A percentile compares a stretch with the other conserved stretches of the same genome.
Evolutionary conservation across 30 jellyfish, hydroid and myxozoan genomes (phyloP).

Genomic region (Chironex yamaguchii): DNA sequence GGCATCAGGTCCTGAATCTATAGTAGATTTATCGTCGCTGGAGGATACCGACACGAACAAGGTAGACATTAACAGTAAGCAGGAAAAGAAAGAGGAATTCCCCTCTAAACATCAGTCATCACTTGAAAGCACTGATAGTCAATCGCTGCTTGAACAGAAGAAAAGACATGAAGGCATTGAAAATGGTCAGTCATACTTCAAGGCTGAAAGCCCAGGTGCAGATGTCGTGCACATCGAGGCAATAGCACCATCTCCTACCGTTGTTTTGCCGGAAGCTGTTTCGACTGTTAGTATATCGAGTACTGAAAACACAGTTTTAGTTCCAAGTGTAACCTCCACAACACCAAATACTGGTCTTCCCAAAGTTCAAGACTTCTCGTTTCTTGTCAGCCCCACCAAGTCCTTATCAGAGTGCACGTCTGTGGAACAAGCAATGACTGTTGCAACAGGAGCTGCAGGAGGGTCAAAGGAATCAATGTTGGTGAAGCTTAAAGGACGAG

Average conservation of each 20-base stretch:
- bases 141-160: not conserved
- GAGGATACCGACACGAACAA: no score
- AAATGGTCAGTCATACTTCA: not conserved
- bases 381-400: not conserved
- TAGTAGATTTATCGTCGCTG: no score
- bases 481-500: slow-evolving; percentile 83
- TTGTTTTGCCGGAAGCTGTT: no score
- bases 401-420: not conserved
- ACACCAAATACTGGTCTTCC: not conserved
- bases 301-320: not conserved
- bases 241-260: no score
- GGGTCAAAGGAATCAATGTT: slow-evolving; percentile 96
- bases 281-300: not conserved
- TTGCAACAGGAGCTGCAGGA: slow-evolving; percentile 75
- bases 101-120: not conserved
- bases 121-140: not conserved
- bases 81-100: not conserved
- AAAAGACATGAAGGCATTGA: not conserved
- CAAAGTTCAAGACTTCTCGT: no score
- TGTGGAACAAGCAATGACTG: slow-evolving; percentile 3
- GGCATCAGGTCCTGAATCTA: no score
- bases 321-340: not conserved
- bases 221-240: no score
- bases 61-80: no score
- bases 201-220: no score